Evolutionary conservation across 2,113 vertebrate species (phyloP).

Genomic region (Ancistrus triradiatus): DNA sequence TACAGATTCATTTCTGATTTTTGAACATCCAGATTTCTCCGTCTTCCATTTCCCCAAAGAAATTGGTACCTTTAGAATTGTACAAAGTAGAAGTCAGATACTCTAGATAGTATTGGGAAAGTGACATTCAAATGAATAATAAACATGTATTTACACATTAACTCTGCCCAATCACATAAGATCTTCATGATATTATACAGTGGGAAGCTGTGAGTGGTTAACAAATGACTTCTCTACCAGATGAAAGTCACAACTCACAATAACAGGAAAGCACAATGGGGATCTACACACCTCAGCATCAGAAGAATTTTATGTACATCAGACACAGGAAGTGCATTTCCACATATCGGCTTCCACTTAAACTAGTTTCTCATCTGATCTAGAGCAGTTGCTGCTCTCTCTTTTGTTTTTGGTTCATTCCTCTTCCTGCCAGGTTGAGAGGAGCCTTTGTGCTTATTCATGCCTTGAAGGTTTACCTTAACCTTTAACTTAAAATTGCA

Average conservation of each 20-base stretch:
- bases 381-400: not conserved
- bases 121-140: constrained; percentile 59
- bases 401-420: not conserved
- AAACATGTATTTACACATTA: constrained; percentile 69
- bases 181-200: constrained; percentile 61
- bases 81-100: constrained; percentile 46
- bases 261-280: constrained; percentile 57
- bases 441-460: constrained; percentile 9
- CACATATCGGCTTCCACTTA: not conserved
- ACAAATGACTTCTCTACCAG: constrained; percentile 53
- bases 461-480: not conserved
- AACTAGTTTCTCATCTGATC: not conserved
- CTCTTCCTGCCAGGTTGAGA: not conserved
- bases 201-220: constrained; percentile 55
- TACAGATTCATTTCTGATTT: constrained; percentile 51
- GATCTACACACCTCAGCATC: constrained; percentile 56
- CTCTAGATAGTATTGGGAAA: not conserved
- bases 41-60: constrained; percentile 57
- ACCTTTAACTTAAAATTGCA: no score
- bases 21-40: constrained; percentile 54
- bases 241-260: constrained; percentile 64
- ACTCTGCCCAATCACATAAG: constrained; percentile 62
- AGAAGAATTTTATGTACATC: constrained; percentile 58
- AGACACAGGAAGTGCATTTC: not conserved
- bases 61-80: constrained; percentile 60